Evolutionary conservation across 2,888 invertebrate genomes (phyloP), one percentile per base, ranked within the genome.

Genomic region (Eustalomyia histrio): DNA sequence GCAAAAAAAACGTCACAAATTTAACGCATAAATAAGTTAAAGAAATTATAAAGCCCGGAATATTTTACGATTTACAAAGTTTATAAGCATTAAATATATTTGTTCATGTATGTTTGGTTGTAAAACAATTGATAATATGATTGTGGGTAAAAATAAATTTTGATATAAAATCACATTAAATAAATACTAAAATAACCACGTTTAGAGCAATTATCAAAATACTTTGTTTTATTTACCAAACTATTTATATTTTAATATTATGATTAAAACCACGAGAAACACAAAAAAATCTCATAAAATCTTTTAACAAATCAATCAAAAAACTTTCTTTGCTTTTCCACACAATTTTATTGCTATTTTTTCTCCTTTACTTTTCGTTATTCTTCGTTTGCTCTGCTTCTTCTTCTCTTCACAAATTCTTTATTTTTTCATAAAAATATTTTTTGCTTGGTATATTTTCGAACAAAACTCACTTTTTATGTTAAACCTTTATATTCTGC

Each of bases 401-500:
- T 80, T 73, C 81, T 84, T 84, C 78, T 79, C 67, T 75, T 79
- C 80, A 75, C 82, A 82, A 82, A 80, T 83, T 83, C 83, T 83
- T 84, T 84, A 78, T 65, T 84, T 83, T 81, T 84, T 82, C 73
- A 82, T 73, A n/a, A 82, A 63, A 71, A 60, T 81, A 82, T 84
- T 83, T 75, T 83, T 76, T 57, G 17, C 68, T 69, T 71, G 53
- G 58, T 60, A 72, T 75, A 72, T 68, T 78, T 80, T 61, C 79
- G 71, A 35, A 60, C 21, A 75, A 76, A 81, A 78, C 79, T 83
- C 84, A 83, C 83, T 80, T 83, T 79, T 78, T 80, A 61, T 69
- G 12, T 67, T 76, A 65, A 63, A 69, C 64, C 80, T 75, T 74
- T 39, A 50, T 73, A 58, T 16, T 76, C 43, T 21, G 43, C 58